These are phyloP conservation scores for Thecophora atra DNA, from an alignment of 2,888 invertebrate genomes.

Conservation along the genomic window DNA sequence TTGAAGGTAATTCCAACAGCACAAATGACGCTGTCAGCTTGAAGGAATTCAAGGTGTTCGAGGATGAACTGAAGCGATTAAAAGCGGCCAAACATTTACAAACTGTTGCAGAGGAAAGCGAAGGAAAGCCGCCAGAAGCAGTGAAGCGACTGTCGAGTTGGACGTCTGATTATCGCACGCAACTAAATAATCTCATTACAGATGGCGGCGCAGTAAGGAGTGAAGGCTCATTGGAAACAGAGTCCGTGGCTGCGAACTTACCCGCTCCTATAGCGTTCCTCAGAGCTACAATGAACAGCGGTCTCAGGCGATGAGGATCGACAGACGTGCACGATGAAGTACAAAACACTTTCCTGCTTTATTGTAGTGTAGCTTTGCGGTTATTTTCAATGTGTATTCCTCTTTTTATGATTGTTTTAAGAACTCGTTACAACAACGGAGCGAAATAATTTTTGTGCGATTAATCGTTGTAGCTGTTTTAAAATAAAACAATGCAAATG, in stretches of 20 bases:
- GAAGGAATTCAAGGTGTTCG: not conserved
- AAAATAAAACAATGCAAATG: too few species aligned
- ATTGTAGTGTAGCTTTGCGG: too few species aligned
- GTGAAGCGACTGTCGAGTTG: not conserved
- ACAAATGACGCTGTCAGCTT: not conserved
- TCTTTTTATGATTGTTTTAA: too few species aligned
- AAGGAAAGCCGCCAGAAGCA: not conserved
- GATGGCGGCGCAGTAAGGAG: not conserved
- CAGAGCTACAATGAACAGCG: conserved; percentile 2
- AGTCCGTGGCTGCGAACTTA: not conserved
- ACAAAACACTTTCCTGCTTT: too few species aligned
- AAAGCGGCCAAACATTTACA: not conserved
- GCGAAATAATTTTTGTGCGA: too few species aligned
- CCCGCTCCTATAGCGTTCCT: not conserved
- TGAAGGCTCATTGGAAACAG: not conserved
- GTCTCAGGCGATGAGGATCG: not conserved
- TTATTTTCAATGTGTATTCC: too few species aligned
- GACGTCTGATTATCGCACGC: not conserved
- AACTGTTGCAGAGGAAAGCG: not conserved
- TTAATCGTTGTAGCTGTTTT: too few species aligned
- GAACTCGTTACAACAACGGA: too few species aligned
- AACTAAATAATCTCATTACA: not conserved
- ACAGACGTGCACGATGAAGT: not conserved
- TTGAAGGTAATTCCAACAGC: not conserved
- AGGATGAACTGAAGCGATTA: not conserved